These are phyloP conservation scores for Oostethus manadensis DNA, from an alignment of 2,113 vertebrate species.

Conservation along the genomic window DNA sequence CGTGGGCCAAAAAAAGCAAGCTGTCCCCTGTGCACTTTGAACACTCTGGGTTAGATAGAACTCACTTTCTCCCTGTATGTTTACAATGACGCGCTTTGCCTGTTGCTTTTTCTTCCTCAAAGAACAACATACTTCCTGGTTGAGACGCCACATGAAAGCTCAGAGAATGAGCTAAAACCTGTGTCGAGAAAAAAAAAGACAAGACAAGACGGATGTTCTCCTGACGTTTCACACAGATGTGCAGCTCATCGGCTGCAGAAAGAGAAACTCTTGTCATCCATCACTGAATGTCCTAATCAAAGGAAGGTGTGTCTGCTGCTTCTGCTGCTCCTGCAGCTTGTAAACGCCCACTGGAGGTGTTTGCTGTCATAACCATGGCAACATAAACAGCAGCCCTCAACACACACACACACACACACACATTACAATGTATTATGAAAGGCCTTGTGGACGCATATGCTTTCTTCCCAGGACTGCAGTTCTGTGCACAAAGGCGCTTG, in stretches of 20 bases:
- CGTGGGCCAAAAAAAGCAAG: no score
- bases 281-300: conserved; percentile 38
- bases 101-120: no score
- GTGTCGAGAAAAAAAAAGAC: background rate
- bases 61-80: no score
- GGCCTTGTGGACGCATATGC: conserved; percentile 13
- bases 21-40: no score
- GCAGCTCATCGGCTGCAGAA: conserved; percentile 32
- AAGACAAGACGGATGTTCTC: conserved; percentile 13
- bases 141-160: no score
- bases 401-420: conserved; percentile 21
- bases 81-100: no score
- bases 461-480: conserved; percentile 5
- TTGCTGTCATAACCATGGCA: conserved; percentile 46
- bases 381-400: conserved; percentile 47
- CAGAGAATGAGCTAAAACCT: no score
- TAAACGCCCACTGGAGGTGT: conserved; percentile 46
- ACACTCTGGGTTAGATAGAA: no score
- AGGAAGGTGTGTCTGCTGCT: conserved; percentile 59
- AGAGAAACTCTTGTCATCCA: conserved; percentile 31
- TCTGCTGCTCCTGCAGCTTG: conserved; percentile 19
- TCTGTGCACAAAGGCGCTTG: no score
- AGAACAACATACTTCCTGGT: no score
- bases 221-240: conserved; percentile 34
- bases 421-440: conserved; percentile 58